Base-by-base conservation (phyloP, 1,140 invertebrate genomes). In the Cheumatopsyche charites region DNA sequence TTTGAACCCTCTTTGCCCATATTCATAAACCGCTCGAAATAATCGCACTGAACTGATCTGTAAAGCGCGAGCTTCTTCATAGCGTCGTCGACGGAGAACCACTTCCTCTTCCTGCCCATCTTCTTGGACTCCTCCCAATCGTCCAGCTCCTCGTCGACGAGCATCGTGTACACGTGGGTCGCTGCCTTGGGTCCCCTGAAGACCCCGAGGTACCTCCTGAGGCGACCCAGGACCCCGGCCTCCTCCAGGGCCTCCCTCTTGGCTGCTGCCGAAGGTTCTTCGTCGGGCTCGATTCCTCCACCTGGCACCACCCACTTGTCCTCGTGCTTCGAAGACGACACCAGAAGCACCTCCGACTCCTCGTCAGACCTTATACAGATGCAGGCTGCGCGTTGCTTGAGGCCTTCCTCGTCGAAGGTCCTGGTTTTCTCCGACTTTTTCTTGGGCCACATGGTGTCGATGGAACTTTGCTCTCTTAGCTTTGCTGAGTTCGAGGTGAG, bases 271-370 rank as follows among this genome's bases (percentile, higher is more conserved):
- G 90, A 89, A 1, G 89, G 84, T 78, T 94, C 91, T 79, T 97
- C 95, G 74, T 95, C 90, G 0, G 94, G 94, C 82, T 98, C 96
- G 15, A 98, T 90, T n/a, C 96, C 96, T 21, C 96, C 96, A 23
- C 96, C 96, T 58, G 96, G 96, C 71, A 98, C 93, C 76, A 98
- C 94, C 95, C 95, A 98, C 77, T 91, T 89, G 77, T 96, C 93
- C 5, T 92, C 91, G 77, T 91, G 88, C 76, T 93, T 86, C 70
- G 93, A 96, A 62, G 94, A 96, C 75, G 94, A 94, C 78, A 98
- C 95, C 77, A 98, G 83, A 62, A 98, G 86, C 69, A 98, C 92
- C 92, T 97, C 95, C 77, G 92, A 90, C 86, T 97, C 94, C 78
- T 90, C 89, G 82, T 95, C 92, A 79, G 93, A 94, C 78, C 90